phyloP scores from a whole-genome alignment of 2,113 vertebrate species.

The Xerus inauris region DNA sequence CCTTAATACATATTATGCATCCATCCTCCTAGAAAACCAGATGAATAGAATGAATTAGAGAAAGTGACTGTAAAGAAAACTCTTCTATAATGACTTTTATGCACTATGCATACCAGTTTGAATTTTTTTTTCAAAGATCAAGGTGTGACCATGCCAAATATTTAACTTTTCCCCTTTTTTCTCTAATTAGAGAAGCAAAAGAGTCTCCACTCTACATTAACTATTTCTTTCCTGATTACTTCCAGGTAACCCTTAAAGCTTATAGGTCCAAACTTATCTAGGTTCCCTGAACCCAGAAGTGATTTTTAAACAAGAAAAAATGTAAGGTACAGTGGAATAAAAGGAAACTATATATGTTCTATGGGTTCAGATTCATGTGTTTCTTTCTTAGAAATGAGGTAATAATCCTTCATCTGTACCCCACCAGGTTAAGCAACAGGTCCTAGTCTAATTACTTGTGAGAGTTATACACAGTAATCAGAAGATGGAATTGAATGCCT shows the following conservation, averaged over 20 bases:
- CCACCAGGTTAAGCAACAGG: not conserved
- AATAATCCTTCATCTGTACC: not conserved
- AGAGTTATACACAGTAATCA: not conserved
- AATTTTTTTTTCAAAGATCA: not conserved
- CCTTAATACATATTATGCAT: not conserved
- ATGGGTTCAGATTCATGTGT: not conserved
- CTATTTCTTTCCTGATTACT: not conserved
- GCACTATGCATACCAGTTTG: not conserved
- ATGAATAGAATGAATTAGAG: not conserved
- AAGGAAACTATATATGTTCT: conserved; percentile 2
- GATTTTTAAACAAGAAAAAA: not conserved
- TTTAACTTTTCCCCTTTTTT: not conserved
- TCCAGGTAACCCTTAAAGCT: not conserved
- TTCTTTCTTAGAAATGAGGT: not conserved
- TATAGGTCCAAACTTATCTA: not conserved
- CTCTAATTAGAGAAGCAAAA: not conserved
- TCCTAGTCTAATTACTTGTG: not conserved
- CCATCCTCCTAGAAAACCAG: not conserved
- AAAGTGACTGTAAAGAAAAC: not conserved
- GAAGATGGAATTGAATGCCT: not conserved
- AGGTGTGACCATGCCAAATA: not conserved
- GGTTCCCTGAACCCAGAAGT: not conserved
- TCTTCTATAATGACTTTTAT: not conserved
- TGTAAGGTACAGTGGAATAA: not conserved
- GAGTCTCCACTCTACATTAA: not conserved